Conservation (phyloP, 2,888 invertebrate species). For the Caenorhabditis sulstoni region DNA sequence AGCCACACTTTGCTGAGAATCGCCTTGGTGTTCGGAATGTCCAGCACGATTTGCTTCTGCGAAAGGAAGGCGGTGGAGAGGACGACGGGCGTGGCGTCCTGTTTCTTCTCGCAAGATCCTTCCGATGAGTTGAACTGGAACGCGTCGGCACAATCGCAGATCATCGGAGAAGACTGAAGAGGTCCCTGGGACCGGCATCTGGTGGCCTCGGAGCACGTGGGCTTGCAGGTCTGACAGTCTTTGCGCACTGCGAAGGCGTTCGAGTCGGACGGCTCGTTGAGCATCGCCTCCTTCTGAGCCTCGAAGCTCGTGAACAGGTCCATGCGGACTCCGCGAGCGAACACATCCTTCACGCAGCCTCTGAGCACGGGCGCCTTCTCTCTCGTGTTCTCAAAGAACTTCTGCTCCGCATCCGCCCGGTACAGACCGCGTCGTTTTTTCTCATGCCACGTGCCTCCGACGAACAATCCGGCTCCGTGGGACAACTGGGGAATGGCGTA, state of each 20-base stretch:
- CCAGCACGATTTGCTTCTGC: constrained; percentile 56
- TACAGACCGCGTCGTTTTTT: constrained; percentile 67
- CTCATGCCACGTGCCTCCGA: constrained; percentile 68
- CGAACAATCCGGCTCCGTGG: constrained; percentile 62
- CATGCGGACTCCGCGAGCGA: constrained; percentile 52
- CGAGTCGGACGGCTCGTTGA: constrained; percentile 51
- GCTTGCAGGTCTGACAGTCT: constrained; percentile 58
- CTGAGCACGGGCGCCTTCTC: constrained; percentile 70
- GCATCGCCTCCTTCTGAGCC: constrained; percentile 53
- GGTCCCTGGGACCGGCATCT: constrained; percentile 58
- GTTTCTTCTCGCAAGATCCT: constrained; percentile 50
- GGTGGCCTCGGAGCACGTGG: constrained; percentile 40
- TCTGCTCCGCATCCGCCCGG: constrained; percentile 59
- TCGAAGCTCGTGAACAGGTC: constrained; percentile 59
- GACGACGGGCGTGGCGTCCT: constrained; percentile 52
- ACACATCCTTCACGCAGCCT: constrained; percentile 71
- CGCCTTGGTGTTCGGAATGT: constrained; percentile 60
- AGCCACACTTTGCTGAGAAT: constrained; percentile 64
- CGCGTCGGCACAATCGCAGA: constrained; percentile 66
- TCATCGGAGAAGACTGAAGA: constrained; percentile 29
- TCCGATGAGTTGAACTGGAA: constrained; percentile 54
- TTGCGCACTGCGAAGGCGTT: constrained; percentile 57
- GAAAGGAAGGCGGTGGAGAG: constrained; percentile 60
- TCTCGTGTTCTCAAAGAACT: constrained; percentile 71
- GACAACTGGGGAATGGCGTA: constrained; percentile 59